phyloP scores from a whole-genome alignment of 1,140 invertebrate species.

The Zaprionus nigranus region DNA sequence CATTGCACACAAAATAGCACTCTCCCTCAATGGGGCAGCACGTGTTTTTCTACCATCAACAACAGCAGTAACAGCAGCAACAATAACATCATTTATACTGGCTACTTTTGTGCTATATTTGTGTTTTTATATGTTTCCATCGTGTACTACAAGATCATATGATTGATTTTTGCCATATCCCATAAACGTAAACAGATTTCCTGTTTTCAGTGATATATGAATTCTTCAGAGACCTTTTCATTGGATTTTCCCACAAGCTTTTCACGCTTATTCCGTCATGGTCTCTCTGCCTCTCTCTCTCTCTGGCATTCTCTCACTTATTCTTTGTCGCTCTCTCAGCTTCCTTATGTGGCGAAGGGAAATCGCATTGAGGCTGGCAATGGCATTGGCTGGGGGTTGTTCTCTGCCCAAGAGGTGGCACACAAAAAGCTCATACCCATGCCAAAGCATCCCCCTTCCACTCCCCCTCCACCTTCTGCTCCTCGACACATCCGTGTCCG shows the following conservation, averaged over 20 bases:
- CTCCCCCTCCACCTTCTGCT: not conserved
- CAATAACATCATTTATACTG: constrained; percentile 7
- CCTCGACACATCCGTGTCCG: not conserved
- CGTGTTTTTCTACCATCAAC: constrained; percentile 26
- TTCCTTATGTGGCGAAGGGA: constrained; percentile 46
- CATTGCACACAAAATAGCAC: constrained; percentile 8
- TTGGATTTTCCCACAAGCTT: constrained; percentile 34
- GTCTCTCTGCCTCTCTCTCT: not conserved
- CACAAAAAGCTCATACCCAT: constrained; percentile 45
- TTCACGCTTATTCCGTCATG: constrained; percentile 22
- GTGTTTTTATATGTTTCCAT: not conserved
- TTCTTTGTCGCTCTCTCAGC: constrained; percentile 22
- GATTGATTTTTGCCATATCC: constrained; percentile 37
- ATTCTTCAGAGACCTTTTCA: not conserved
- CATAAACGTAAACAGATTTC: constrained; percentile 41
- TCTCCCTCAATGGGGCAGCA: constrained; percentile 16
- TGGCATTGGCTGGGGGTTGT: constrained; percentile 76
- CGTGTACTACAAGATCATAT: not conserved
- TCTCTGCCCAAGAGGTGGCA: constrained; percentile 46
- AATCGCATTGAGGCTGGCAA: constrained; percentile 81
- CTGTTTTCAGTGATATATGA: constrained; percentile 2
- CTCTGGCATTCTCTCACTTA: constrained; percentile 6
- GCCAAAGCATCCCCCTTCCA: not conserved
- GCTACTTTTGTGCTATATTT: not conserved
- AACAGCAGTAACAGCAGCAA: not conserved